phyloP scores from a whole-genome alignment of 64 coral and sea anemone species.

The Stichodactyla helianthus region DNA sequence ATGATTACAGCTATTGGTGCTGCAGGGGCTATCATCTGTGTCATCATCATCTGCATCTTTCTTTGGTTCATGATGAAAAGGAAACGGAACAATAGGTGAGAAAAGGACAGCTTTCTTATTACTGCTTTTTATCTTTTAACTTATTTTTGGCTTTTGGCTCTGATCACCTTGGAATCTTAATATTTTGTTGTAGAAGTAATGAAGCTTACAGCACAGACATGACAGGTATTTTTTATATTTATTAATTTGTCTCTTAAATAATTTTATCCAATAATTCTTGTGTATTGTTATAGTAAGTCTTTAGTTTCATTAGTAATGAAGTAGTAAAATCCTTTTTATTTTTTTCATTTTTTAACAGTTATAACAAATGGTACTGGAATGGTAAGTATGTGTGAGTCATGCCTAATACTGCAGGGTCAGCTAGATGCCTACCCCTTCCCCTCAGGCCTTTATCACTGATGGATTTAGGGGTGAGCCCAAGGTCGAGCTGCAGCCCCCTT shows the following conservation, averaged over 20 bases:
- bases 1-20: conserved; percentile 10
- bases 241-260: background rate
- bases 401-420: too few relatives aligned
- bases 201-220: conserved; percentile 15
- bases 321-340: background rate
- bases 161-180: background rate
- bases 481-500: too few relatives aligned
- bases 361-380: conserved; percentile 32
- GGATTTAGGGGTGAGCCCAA: too few relatives aligned
- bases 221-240: conserved; percentile 13
- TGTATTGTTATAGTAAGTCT: too few relatives aligned
- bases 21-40: conserved; percentile 8
- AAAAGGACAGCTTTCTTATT: background rate
- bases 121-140: background rate
- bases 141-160: background rate
- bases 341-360: background rate
- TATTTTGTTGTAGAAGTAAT: background rate
- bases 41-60: conserved; percentile 1
- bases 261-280: too few relatives aligned
- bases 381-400: background rate
- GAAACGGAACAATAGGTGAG: conserved; percentile 22
- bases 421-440: too few relatives aligned
- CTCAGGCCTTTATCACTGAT: too few relatives aligned
- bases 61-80: conserved; percentile 23
- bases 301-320: too few relatives aligned